Evolutionary conservation across 2,113 vertebrate genomes (phyloP).

Genomic region (Urocolius indicus): DNA sequence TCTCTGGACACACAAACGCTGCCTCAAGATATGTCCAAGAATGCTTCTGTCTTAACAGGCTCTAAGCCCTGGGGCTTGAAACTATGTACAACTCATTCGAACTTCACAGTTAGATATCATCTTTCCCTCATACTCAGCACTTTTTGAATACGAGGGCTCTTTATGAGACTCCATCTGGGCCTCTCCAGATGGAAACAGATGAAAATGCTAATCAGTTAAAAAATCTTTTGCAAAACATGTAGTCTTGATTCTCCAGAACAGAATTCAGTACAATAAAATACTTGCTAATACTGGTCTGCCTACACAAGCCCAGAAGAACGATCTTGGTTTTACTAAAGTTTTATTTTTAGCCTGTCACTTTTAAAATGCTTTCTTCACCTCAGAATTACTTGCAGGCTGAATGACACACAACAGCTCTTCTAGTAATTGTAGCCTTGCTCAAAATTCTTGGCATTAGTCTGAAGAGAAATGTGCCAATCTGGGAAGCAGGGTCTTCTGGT

Average conservation of each 20-base stretch:
- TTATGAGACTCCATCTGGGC: neutral
- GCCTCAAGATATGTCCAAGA: neutral
- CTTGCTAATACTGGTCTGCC: constrained; percentile 14
- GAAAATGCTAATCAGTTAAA: neutral
- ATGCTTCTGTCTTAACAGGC: neutral
- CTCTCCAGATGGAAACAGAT: constrained; percentile 9
- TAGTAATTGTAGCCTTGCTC: neutral
- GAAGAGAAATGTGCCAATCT: neutral
- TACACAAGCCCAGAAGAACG: neutral
- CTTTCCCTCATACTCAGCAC: constrained; percentile 40
- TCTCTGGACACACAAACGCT: neutral
- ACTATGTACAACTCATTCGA: neutral
- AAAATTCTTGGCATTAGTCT: neutral
- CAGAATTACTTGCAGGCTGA: constrained; percentile 38
- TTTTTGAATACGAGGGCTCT: neutral
- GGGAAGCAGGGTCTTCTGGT: neutral
- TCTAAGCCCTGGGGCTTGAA: neutral
- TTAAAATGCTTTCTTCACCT: constrained; percentile 26
- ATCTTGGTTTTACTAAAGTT: neutral
- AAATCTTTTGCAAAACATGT: neutral
- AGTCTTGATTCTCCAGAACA: neutral
- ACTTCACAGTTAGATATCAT: neutral
- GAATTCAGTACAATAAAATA: neutral
- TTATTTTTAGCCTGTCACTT: neutral
- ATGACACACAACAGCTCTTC: neutral